Evolutionary conservation across 2,888 invertebrate species (phyloP).

Genomic region (Eubasilissa splendida): DNA sequence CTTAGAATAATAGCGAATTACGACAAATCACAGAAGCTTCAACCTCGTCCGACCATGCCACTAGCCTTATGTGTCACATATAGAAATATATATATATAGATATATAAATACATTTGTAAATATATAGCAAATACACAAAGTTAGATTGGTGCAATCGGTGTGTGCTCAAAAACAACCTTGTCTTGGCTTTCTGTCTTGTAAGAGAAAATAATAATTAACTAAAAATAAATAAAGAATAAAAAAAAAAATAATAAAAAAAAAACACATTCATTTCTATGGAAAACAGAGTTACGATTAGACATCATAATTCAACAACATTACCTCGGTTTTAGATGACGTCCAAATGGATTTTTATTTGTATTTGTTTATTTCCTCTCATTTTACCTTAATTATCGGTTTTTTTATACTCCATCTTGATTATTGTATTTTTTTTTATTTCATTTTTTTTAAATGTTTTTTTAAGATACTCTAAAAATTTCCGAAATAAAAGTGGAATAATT

Average conservation of each 20-base stretch:
- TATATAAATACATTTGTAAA: neutral
- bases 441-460: slow-evolving; percentile 9
- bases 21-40: slow-evolving; percentile 6
- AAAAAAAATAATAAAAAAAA: slow-evolving; percentile 58
- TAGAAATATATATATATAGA: neutral
- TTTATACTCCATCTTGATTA: neutral
- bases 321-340: slow-evolving; percentile 53
- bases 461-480: slow-evolving; percentile 18
- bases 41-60: slow-evolving; percentile 12
- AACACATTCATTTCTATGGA: slow-evolving; percentile 59
- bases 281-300: slow-evolving; percentile 59
- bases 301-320: slow-evolving; percentile 58
- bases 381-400: neutral
- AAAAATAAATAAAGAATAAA: slow-evolving; percentile 57
- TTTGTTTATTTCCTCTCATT: slow-evolving; percentile 26
- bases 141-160: slow-evolving; percentile 54
- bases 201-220: slow-evolving; percentile 55
- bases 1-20: slow-evolving; percentile 4
- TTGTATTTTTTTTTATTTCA: neutral
- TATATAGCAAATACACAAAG: slow-evolving; percentile 34
- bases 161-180: slow-evolving; percentile 58
- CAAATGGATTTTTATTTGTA: slow-evolving; percentile 43
- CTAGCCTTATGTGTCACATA: slow-evolving; percentile 3
- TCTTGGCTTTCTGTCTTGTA: slow-evolving; percentile 59
- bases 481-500: slow-evolving; percentile 41